Base-by-base conservation (phyloP, 2,888 invertebrate species). In the Drosophila niveifrons region DNA sequence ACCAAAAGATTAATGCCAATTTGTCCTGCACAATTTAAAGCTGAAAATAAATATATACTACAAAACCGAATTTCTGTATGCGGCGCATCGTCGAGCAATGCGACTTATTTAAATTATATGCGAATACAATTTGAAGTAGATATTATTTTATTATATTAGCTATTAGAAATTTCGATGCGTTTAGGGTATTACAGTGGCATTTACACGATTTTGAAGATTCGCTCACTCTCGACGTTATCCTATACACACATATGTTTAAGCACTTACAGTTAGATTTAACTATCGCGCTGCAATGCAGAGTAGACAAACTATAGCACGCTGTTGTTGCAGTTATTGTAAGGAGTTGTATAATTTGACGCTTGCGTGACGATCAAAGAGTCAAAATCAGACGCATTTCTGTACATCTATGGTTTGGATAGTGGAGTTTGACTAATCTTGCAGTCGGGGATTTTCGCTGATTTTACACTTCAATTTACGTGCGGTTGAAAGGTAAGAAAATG, bases 381-480 rank as follows among this genome's bases (percentile, higher is more conserved):
- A 69, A 84, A 89, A 72, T 86, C 77, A 68, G 66, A 65, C 53
- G 74, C 47, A 48, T 68, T 72, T 72, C 68, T 82, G 55, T 61
- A n/a, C 36, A 23, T 23, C 23, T 23, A 23, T n/a, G 3, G 2
- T 1, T 1, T 2, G 31, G 36, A 10, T 36, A n/a, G n/a, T 6
- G 4, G 11, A n/a, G 36, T 11, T n/a, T 11, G 63, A 56, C 86
- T 71, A 85, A 88, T 69, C 80, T 80, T 57, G 46, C 61, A 48
- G 61, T 34, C 57, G 43, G 28, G 56, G 57, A 61, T 61, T 66
- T 72, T 57, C 56, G 55, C 69, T 75, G 72, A 78, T 84, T 89
- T 84, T 71, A 78, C 89, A 87, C 83, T 89, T 83, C 89, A 84
- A 83, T 89, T 89, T 83, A 75, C 82, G 79, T 66, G 72, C 63